Evolutionary conservation across 2,113 vertebrate species (phyloP).

Genomic region (Chlorocebus sabaeus): DNA sequence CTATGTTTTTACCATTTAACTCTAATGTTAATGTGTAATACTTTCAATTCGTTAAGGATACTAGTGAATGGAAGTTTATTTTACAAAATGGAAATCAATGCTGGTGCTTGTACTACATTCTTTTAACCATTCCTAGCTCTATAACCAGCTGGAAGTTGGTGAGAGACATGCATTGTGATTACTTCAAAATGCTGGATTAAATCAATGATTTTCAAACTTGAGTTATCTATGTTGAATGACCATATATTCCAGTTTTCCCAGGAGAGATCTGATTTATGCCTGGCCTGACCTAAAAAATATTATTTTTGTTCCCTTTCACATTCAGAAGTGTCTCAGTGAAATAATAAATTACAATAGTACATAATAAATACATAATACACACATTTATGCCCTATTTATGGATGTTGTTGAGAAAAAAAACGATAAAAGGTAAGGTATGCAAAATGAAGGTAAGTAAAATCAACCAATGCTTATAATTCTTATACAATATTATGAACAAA

Average conservation of each 20-base stretch:
- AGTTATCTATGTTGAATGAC: neutral
- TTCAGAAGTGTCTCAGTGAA: neutral
- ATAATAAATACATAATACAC: neutral
- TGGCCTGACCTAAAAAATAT: neutral
- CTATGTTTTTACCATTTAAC: neutral
- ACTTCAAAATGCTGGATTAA: neutral
- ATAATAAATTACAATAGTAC: neutral
- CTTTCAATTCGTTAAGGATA: neutral
- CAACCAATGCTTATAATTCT: neutral
- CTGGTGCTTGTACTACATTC: neutral
- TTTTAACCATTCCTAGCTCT: neutral
- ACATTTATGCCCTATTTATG: neutral
- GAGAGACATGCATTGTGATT: neutral
- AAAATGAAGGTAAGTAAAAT: slow-evolving; percentile 3
- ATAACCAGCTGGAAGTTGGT: neutral
- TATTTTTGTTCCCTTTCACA: neutral
- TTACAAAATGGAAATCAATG: neutral
- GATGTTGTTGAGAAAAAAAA: neutral
- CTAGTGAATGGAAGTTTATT: neutral
- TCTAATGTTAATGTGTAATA: neutral
- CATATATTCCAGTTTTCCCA: neutral
- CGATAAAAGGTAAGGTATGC: neutral
- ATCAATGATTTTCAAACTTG: neutral
- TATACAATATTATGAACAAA: neutral
- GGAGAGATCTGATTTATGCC: neutral